phyloP scores from a whole-genome alignment of 2,888 invertebrate species.

The Scaptomyza caliginosa region DNA sequence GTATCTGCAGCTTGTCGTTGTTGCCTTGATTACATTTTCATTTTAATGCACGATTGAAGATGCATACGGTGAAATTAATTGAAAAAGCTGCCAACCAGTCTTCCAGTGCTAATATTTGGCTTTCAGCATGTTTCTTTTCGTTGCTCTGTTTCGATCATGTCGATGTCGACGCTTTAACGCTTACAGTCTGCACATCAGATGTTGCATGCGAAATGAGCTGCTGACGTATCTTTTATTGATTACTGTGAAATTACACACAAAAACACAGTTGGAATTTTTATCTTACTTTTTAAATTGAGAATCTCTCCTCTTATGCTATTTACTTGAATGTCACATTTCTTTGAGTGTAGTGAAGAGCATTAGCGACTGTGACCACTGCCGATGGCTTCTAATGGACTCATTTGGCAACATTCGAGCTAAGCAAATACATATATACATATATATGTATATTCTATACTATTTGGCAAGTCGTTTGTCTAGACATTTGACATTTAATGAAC shows the following conservation, averaged over 20 bases:
- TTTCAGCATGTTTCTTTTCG: conserved; percentile 33
- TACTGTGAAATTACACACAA: conserved; percentile 5
- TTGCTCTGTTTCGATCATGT: neutral
- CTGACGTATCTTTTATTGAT: conserved; percentile 48
- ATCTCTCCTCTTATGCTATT: neutral
- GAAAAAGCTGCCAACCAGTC: conserved; percentile 69
- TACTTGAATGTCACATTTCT: neutral
- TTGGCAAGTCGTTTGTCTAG: conserved; percentile 48
- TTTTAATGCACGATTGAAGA: conserved; percentile 77
- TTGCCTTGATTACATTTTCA: conserved; percentile 75
- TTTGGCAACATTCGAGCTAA: conserved; percentile 20
- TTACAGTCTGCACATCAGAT: conserved; percentile 32
- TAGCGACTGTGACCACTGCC: conserved; percentile 4
- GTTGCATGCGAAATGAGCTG: conserved; percentile 51
- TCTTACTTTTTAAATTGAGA: conserved; percentile 23
- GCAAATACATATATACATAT: neutral
- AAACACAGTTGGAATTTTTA: conserved; percentile 1
- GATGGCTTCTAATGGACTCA: conserved; percentile 30
- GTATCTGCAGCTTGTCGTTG: conserved; percentile 19
- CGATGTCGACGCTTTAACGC: conserved; percentile 56
- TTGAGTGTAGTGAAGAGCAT: neutral
- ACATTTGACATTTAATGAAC: conserved; percentile 40
- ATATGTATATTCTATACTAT: neutral
- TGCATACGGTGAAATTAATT: conserved; percentile 75
- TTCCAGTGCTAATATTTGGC: conserved; percentile 69